phyloP scores from a whole-genome alignment of 2,888 invertebrate species.

The Lasioglossum zephyrum region DNA sequence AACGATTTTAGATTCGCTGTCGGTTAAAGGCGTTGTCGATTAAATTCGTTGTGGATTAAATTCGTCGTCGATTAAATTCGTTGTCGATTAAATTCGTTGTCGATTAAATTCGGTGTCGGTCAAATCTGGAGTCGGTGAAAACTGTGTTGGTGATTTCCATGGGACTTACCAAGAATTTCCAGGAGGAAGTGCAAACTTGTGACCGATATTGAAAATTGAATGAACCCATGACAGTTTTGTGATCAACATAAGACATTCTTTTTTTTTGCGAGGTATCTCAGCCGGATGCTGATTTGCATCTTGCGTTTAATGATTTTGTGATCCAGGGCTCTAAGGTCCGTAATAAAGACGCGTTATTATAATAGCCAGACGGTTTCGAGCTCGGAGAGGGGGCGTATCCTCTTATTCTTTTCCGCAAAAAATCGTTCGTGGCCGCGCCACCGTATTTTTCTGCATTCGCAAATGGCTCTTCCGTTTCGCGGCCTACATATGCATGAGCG shows the following conservation, averaged over 20 bases:
- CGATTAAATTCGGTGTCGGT: no score
- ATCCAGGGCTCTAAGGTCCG: background rate
- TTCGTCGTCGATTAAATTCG: no score
- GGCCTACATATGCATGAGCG: constrained; percentile 39
- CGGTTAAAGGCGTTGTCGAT: no score
- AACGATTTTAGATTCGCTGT: no score
- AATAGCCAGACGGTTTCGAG: background rate
- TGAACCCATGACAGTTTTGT: background rate
- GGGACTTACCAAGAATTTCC: no score
- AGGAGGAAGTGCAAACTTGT: background rate
- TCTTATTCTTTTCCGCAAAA: constrained; percentile 18
- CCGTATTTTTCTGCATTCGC: constrained; percentile 16
- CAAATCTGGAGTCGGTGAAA: no score
- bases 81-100: no score
- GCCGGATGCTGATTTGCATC: background rate
- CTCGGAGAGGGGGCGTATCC: constrained; percentile 4
- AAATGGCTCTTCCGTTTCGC: constrained; percentile 44
- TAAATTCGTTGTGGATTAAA: no score
- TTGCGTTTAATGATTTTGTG: background rate
- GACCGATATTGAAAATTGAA: background rate
- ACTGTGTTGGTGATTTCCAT: no score
- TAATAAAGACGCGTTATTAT: constrained; percentile 14
- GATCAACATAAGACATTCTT: background rate
- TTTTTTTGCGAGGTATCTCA: no score
- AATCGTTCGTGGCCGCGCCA: background rate